phyloP scores from a whole-genome alignment of 2,888 invertebrate species.

The Cabera pusaria region DNA sequence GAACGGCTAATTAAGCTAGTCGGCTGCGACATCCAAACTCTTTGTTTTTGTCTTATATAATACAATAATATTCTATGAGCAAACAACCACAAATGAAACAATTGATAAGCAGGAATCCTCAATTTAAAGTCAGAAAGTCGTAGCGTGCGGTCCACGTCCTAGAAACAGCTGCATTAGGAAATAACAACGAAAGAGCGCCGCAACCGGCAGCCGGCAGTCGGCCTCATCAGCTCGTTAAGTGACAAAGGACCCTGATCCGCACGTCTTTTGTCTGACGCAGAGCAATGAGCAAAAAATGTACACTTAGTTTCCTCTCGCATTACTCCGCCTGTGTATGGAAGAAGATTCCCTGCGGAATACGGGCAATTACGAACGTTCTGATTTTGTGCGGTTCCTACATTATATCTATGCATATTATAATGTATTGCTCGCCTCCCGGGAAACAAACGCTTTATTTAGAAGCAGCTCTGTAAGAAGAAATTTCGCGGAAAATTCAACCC shows the following conservation, averaged over 20 bases:
- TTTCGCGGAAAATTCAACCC: conserved; percentile 11
- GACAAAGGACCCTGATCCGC: conserved; percentile 58
- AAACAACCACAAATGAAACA: no score
- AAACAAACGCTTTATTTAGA: conserved; percentile 27
- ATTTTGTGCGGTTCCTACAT: conserved; percentile 32
- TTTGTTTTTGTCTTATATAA: no score
- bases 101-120: no score
- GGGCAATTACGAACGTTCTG: conserved; percentile 36
- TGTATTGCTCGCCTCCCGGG: conserved; percentile 22
- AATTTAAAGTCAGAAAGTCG: no score
- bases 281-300: conserved; percentile 49
- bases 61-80: no score
- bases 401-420: conserved; percentile 21
- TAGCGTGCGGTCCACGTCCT: conserved; percentile 22
- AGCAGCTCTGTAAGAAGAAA: conserved; percentile 20
- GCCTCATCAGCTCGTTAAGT: conserved; percentile 56
- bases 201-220: conserved; percentile 20
- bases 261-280: conserved; percentile 48
- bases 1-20: no score
- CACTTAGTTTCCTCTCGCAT: conserved; percentile 35
- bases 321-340: conserved; percentile 26
- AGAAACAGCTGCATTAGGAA: conserved; percentile 33
- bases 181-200: conserved; percentile 26
- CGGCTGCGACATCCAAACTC: no score
- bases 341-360: conserved; percentile 31